Evolutionary conservation across 30 jellyfish, hydroid and myxozoan genomes (phyloP).

Genomic region (Chironex yamaguchii): DNA sequence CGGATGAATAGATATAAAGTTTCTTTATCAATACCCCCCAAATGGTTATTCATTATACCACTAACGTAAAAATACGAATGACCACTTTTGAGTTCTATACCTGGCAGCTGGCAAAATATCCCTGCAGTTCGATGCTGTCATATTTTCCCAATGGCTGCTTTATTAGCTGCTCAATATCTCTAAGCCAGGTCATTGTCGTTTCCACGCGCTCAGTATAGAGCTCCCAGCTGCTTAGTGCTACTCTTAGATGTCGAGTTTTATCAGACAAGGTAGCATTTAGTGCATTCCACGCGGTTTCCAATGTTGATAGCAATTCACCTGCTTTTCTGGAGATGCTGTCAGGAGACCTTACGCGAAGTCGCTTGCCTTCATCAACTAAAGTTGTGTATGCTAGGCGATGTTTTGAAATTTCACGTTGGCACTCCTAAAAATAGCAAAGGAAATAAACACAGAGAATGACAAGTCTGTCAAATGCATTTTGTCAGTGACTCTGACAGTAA

Average conservation of each 20-base stretch:
- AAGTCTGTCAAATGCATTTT: too few species aligned
- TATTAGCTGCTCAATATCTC: slow-evolving; percentile 68
- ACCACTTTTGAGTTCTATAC: slow-evolving; percentile 26
- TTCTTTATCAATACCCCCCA: too few species aligned
- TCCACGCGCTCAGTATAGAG: slow-evolving; percentile 89
- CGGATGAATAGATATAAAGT: too few species aligned
- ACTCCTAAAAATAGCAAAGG: slow-evolving; percentile 3
- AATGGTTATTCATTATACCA: too few species aligned
- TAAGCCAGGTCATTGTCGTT: slow-evolving; percentile 81
- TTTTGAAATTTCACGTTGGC: slow-evolving; percentile 50
- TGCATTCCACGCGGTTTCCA: slow-evolving; percentile 52
- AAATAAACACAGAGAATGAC: too few species aligned
- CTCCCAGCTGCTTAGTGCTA: slow-evolving; percentile 84
- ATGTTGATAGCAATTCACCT: slow-evolving; percentile 35
- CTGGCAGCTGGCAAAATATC: slow-evolving; percentile 64
- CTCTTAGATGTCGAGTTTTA: slow-evolving; percentile 37
- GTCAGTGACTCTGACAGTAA: too few species aligned
- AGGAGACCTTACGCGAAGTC: slow-evolving; percentile 14
- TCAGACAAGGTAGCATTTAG: slow-evolving; percentile 31
- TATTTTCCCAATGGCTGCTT: slow-evolving; percentile 71
- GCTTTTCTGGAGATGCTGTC: slow-evolving; percentile 5
- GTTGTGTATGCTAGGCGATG: slow-evolving; percentile 63
- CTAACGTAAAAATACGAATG: too few species aligned
- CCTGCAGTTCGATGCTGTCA: slow-evolving; percentile 54
- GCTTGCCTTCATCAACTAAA: slow-evolving; percentile 36